Evolutionary conservation across 92 coral and sea anemone species (phyloP), one percentile per base, ranked within the genome.

Genomic region (Actinernus sp.): DNA sequence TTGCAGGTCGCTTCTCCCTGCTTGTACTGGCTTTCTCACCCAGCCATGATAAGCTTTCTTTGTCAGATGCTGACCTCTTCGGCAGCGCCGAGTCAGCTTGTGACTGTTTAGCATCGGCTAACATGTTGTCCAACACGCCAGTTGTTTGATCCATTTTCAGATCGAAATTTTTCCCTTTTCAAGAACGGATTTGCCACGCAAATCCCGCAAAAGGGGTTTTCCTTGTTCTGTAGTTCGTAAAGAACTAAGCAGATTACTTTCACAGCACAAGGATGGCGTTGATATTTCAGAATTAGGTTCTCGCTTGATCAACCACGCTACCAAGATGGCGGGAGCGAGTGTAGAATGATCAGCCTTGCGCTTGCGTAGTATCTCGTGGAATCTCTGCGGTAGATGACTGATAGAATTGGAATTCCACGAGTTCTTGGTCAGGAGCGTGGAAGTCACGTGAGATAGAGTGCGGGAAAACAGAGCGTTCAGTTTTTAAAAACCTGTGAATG

Each of bases 321-420:
- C 74, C 74, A 56, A 75, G 44, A 44, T 36, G 58, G 50, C 52
- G 66, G 64, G 31, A 62, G 40, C 29, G 41, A 48, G 38, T 17
- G 59, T 75, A 44, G 67, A 52, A 63, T 74, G 83, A 75, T 50
- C 56, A 54, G 51, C 72, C 25, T 34, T 75, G 83, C 66, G 58
- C 66, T 63, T 75, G 75, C 32, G 27, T 60, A 72, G 79, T 60
- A 60, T 72, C 79, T 60, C 79, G 61, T 72, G 71, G 71, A 22
- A 60, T 60, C 79, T 72, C 70, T 71, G 79, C 48, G 69, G 61
- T 34, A 71, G 79, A 48, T 71, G 70, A 25, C 61, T 59, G 69
- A 58, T 71, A 71, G 79, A 71, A 71, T 47, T n/a, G n/a, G n/a
- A n/a, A n/a, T n/a, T n/a, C n/a, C n/a, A n/a, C n/a, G n/a, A n/a